Evolutionary conservation across 2,888 invertebrate species (phyloP).

Genomic region (Phyllotreta cruciferae): DNA sequence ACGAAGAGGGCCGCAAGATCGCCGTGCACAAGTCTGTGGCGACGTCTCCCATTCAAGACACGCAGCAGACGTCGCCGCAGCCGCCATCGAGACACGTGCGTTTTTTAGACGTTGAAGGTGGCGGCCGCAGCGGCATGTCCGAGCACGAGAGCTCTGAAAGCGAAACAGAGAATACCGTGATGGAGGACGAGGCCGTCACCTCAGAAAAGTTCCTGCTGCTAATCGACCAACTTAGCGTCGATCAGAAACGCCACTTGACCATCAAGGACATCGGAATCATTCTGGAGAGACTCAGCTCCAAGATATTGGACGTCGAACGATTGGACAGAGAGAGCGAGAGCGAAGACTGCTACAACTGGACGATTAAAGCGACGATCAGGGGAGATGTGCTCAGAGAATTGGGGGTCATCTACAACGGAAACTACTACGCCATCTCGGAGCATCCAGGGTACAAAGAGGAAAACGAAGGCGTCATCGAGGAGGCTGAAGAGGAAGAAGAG

Average conservation of each 20-base stretch:
- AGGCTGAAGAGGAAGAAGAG: constrained; percentile 84
- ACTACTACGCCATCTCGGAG: constrained; percentile 94
- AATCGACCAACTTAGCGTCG: constrained; percentile 91
- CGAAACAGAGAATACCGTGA: constrained; percentile 91
- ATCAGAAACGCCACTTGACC: constrained; percentile 89
- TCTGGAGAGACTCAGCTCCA: constrained; percentile 88
- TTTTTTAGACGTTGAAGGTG: constrained; percentile 80
- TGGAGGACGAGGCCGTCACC: constrained; percentile 89
- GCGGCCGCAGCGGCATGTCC: constrained; percentile 59
- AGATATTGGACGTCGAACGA: constrained; percentile 92
- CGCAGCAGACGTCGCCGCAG: constrained; percentile 59
- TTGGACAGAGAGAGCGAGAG: constrained; percentile 91
- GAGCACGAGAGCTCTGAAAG: constrained; percentile 90
- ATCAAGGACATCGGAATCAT: constrained; percentile 96
- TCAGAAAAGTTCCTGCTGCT: constrained; percentile 92
- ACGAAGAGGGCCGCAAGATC: constrained; percentile 91
- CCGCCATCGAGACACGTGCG: constrained; percentile 80
- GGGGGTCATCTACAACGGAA: constrained; percentile 93
- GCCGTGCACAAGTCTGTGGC: constrained; percentile 92
- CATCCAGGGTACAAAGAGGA: constrained; percentile 93
- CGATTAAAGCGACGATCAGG: constrained; percentile 92
- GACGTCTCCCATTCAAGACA: constrained; percentile 84
- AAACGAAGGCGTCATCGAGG: constrained; percentile 84
- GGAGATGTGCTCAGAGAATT: constrained; percentile 90
- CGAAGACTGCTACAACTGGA: constrained; percentile 95